Conservation (phyloP, 2,888 invertebrate genomes). For the Lithophane socia region DNA sequence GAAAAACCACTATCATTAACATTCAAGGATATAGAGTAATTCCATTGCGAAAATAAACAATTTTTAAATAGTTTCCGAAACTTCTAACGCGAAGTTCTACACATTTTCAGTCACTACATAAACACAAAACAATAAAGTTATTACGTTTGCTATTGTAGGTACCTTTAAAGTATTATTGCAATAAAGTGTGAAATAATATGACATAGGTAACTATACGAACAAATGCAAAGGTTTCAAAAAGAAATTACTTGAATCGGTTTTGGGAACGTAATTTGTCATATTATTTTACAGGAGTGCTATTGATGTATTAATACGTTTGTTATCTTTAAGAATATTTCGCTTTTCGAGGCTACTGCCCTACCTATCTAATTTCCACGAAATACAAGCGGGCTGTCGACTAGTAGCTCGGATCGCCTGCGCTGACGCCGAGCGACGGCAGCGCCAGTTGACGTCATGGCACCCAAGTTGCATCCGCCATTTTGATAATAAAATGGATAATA, state of each 20-base stretch:
- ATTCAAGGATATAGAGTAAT: neutral
- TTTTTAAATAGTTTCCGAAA: neutral
- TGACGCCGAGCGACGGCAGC: slow-evolving; percentile 52
- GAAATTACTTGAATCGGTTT: neutral
- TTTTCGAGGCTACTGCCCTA: slow-evolving; percentile 58
- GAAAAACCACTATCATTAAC: neutral
- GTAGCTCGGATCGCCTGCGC: slow-evolving; percentile 25
- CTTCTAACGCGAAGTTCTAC: too few relatives aligned
- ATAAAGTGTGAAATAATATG: neutral
- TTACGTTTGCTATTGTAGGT: neutral
- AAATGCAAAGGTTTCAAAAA: neutral
- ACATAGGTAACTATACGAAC: neutral
- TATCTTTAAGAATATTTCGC: slow-evolving; percentile 17
- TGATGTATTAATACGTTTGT: slow-evolving; percentile 2
- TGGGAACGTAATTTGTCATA: neutral
- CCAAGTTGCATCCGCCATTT: slow-evolving; percentile 82
- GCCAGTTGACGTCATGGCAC: slow-evolving; percentile 74
- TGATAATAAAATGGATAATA: slow-evolving; percentile 76
- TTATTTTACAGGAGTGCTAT: neutral
- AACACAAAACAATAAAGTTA: neutral
- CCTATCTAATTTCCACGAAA: slow-evolving; percentile 75
- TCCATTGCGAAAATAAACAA: neutral
- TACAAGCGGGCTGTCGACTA: slow-evolving; percentile 64
- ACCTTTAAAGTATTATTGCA: neutral
- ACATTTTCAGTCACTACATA: neutral